Percentiles rank a stretch among this genome's conserved stretches.
Conservation (phyloP, 2,113 vertebrate genomes). For the Tupaia tana region DNA sequence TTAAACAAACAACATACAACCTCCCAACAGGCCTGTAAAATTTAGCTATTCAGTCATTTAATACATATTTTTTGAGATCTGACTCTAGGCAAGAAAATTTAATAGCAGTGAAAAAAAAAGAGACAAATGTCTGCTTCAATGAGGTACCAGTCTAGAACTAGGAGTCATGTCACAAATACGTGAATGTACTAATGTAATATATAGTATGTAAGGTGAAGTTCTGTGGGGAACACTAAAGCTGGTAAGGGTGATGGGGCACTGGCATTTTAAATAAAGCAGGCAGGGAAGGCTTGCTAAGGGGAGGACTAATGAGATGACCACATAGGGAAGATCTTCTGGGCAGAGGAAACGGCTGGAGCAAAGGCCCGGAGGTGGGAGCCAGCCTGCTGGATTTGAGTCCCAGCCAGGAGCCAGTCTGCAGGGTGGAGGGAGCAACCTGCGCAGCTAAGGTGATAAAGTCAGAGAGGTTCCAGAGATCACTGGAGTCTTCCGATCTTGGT, state of each 20-base stretch:
- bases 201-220: background rate
- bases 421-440: background rate
- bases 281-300: background rate
- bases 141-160: background rate
- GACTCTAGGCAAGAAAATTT: background rate
- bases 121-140: background rate
- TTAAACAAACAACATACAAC: background rate
- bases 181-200: background rate
- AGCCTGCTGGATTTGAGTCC: background rate
- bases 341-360: background rate
- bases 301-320: background rate
- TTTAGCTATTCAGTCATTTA: background rate
- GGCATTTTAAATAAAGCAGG: background rate
- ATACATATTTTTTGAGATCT: background rate
- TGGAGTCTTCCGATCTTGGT: background rate
- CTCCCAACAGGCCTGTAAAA: background rate
- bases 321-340: background rate
- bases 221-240: background rate
- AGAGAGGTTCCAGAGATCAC: background rate
- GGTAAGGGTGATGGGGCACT: background rate
- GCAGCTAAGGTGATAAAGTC: background rate
- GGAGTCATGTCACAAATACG: background rate
- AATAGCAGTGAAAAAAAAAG: background rate
- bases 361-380: background rate
- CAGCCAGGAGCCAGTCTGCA: background rate